phyloP scores from a whole-genome alignment of 2,113 vertebrate species.

The Polypterus bichir region DNA sequence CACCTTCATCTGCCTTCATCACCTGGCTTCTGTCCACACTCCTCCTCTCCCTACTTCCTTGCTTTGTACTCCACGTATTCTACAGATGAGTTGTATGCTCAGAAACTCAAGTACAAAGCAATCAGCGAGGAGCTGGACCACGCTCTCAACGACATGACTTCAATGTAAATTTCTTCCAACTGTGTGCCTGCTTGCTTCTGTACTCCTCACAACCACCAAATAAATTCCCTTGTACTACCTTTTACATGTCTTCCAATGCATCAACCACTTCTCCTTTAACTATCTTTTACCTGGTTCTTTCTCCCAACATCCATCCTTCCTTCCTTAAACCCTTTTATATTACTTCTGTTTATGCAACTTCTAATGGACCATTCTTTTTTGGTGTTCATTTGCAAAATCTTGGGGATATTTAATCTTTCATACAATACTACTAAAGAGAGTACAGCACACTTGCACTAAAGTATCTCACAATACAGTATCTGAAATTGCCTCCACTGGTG shows the following conservation, averaged over 20 bases:
- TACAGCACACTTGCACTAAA: not conserved
- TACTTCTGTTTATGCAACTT: constrained; percentile 21
- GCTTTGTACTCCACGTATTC: constrained; percentile 16
- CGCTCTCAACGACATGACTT: constrained; percentile 98
- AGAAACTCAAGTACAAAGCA: constrained; percentile 99
- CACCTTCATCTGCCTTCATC: constrained; percentile 25
- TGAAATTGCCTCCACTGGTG: not conserved
- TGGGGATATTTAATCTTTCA: not conserved
- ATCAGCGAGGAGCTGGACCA: constrained; percentile 99
- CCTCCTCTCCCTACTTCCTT: constrained; percentile 21
- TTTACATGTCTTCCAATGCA: too few relatives aligned
- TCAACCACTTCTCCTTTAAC: constrained; percentile 2
- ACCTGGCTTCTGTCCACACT: constrained; percentile 25
- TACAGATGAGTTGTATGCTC: constrained; percentile 93
- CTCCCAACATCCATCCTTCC: constrained; percentile 2
- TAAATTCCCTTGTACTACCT: constrained; percentile 13
- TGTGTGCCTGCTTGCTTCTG: constrained; percentile 31
- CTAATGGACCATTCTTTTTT: not conserved
- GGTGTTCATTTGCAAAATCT: not conserved
- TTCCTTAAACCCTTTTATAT: constrained; percentile 10
- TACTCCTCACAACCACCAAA: constrained; percentile 24
- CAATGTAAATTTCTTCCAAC: constrained; percentile 78
- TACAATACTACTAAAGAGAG: not conserved
- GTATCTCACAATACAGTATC: not conserved
- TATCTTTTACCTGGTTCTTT: not conserved